Base-by-base conservation (phyloP, 2,797 vertebrate species). In the Chloroceryle inda region DNA sequence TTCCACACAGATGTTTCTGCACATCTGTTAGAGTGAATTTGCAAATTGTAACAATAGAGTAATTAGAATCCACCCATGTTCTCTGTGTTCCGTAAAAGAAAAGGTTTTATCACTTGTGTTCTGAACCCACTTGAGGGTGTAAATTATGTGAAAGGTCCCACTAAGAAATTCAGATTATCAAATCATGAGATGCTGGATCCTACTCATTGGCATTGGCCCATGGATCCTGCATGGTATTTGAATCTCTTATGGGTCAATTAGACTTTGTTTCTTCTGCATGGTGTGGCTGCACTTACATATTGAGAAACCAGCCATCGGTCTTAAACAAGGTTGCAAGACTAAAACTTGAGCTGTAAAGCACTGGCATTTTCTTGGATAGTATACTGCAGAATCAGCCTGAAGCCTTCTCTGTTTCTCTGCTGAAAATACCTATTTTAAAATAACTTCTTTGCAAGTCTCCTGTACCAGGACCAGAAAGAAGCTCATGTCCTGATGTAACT, bases 91-190 rank as follows among this genome's bases (percentile, higher is more conserved):
- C 8, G 10, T 17, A 24, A 27, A 72, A 58, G 3, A 44, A 71
- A 62, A 53, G 0, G 2, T 1, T 13, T 61, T 76, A 26, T 29
- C 11, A 7, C 1, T 56, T 56, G 6, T 44, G 17, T 72, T 38
- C 22, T 62, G 47, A 80, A 76, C 22, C 4, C 2, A 4, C 21
- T 22, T 53, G 55, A 71, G 7, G 11, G 13, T 63, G 22, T 7
- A 67, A 69, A 3, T 66, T 72, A 38, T 45, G 10, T 91, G 40
- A 29, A 68, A 50, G 7, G 2, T 64, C 17, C 5, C 16, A 69
- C n/a, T 11, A 68, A 66, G 44, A 62, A 63, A 58, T 37, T 5
- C 14, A 52, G 27, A 44, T 55, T 16, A 56, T 2, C 4, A 59
- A 16, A 62, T 29, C 10, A 35, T 12, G 8, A 56, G 20, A 55